phyloP scores from a whole-genome alignment of 1,140 invertebrate genomes.

The Drosophila burlai region DNA sequence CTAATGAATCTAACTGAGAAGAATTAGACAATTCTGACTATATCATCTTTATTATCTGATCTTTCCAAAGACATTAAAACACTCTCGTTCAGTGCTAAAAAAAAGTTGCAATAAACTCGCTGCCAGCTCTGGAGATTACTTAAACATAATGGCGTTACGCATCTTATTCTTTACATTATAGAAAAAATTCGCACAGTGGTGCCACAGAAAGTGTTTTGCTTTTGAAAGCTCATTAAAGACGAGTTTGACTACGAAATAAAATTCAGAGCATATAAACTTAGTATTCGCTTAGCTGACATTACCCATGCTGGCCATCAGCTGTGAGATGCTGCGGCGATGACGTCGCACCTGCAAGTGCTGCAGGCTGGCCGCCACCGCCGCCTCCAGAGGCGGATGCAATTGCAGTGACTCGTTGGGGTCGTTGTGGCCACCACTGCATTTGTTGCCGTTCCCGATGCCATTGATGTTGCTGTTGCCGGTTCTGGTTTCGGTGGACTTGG shows the following conservation, averaged over 20 bases:
- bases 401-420: slow-evolving; percentile 35
- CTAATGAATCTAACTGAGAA: too few species aligned
- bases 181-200: background rate
- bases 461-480: slow-evolving; percentile 3
- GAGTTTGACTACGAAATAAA: background rate
- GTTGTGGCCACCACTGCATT: slow-evolving; percentile 14
- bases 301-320: slow-evolving; percentile 84
- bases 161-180: background rate
- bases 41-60: too few species aligned
- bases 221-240: background rate
- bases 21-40: too few species aligned
- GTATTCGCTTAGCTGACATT: slow-evolving; percentile 25
- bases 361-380: slow-evolving; percentile 27
- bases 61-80: too few species aligned
- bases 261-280: background rate
- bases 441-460: slow-evolving; percentile 1
- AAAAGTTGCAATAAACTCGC: too few species aligned
- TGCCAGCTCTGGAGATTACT: background rate
- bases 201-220: background rate
- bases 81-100: too few species aligned
- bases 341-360: slow-evolving; percentile 63
- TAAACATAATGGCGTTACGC: background rate
- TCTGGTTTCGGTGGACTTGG: slow-evolving; percentile 13
- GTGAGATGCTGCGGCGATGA: slow-evolving; percentile 84
- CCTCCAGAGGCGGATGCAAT: slow-evolving; percentile 23